Percentiles rank a stretch among this genome's conserved stretches.
phyloP scores from a whole-genome alignment of 2,888 invertebrate genomes.

The Ernsta delagoae region DNA sequence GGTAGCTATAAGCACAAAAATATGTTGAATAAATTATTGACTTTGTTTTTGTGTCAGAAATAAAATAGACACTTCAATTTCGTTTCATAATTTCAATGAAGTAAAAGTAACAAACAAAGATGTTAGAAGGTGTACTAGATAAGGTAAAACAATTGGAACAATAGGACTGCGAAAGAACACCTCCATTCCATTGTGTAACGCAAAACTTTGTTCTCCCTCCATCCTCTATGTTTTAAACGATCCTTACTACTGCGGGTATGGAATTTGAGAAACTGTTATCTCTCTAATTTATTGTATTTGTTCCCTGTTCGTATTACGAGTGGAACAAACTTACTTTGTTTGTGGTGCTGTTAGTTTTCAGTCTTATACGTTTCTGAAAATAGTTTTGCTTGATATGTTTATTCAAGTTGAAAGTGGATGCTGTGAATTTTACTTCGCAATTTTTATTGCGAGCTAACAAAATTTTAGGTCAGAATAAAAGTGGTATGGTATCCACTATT shows the following conservation, averaged over 20 bases:
- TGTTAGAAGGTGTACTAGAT: conserved; percentile 3
- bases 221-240: conserved; percentile 18
- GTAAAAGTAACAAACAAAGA: not conserved
- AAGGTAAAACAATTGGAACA: conserved; percentile 15
- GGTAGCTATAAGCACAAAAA: too few relatives aligned
- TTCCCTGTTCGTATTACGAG: not conserved
- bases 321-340: conserved; percentile 1
- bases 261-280: conserved; percentile 12
- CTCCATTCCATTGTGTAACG: conserved; percentile 20
- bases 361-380: not conserved
- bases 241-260: not conserved
- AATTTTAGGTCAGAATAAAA: too few relatives aligned
- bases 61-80: too few relatives aligned
- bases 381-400: too few relatives aligned
- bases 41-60: too few relatives aligned
- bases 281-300: conserved; percentile 14
- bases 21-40: too few relatives aligned
- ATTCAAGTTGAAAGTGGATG: too few relatives aligned
- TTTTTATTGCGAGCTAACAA: too few relatives aligned
- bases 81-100: not conserved
- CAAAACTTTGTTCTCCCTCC: conserved; percentile 23
- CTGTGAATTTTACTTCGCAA: too few relatives aligned
- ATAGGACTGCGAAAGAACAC: conserved; percentile 14
- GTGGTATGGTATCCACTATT: too few relatives aligned
- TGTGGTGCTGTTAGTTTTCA: not conserved